Evolutionary conservation across 2,888 invertebrate species (phyloP).

Genomic region (Entomobrya multifasciata): DNA sequence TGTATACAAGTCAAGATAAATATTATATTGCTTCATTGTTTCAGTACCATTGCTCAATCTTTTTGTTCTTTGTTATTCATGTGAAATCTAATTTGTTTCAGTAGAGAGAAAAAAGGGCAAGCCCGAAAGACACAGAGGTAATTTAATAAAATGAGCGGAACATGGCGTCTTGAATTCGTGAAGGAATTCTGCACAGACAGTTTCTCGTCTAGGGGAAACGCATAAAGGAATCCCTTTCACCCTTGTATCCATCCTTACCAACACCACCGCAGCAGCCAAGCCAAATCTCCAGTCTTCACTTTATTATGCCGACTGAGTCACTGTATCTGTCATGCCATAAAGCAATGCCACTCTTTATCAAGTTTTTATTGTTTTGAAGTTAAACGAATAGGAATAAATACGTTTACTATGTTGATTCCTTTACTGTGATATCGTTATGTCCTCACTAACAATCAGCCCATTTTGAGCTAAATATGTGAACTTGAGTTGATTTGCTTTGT

Average conservation of each 20-base stretch:
- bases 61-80: conserved; percentile 36
- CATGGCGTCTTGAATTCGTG: background rate
- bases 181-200: background rate
- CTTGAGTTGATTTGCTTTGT: too few species aligned
- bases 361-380: too few species aligned
- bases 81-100: conserved; percentile 61
- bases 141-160: conserved; percentile 52
- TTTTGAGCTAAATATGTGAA: too few species aligned
- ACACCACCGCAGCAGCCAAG: background rate
- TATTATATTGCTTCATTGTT: conserved; percentile 31
- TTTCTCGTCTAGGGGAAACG: background rate
- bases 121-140: conserved; percentile 37
- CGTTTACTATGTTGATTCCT: too few species aligned
- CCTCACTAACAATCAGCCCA: too few species aligned
- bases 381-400: too few species aligned
- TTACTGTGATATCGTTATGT: too few species aligned
- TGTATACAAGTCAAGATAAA: background rate
- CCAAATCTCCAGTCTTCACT: background rate
- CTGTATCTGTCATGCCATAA: background rate
- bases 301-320: background rate
- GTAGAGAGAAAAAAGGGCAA: conserved; percentile 27
- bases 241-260: background rate
- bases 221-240: conserved; percentile 2
- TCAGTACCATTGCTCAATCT: conserved; percentile 29
- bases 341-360: background rate